These are phyloP conservation scores for Scomber colias DNA, from an alignment of 2,113 vertebrate species.

Conservation along the genomic window DNA sequence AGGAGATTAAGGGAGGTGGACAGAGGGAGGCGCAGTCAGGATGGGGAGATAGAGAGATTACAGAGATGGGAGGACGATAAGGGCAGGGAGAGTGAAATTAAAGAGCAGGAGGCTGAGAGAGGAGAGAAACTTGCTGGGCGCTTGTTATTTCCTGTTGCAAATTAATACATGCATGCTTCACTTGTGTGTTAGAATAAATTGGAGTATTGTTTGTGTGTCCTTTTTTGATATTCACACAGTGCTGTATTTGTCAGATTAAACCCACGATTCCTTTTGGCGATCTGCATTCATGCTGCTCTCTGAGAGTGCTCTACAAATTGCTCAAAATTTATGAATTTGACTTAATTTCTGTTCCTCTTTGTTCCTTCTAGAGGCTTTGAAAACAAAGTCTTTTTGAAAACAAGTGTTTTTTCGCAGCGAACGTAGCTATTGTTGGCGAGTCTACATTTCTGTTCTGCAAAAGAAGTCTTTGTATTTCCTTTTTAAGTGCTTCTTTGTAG, in stretches of 20 bases:
- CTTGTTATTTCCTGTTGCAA: constrained; percentile 14
- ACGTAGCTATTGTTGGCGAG: constrained; percentile 21
- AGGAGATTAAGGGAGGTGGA: constrained; percentile 70
- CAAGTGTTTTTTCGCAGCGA: constrained; percentile 7
- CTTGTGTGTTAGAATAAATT: neutral
- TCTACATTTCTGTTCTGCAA: neutral
- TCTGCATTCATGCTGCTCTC: neutral
- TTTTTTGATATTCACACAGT: neutral
- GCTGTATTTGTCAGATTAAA: neutral
- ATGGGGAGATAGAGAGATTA: constrained; percentile 72
- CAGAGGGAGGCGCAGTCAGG: constrained; percentile 68
- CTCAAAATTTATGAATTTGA: neutral
- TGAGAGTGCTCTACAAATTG: neutral
- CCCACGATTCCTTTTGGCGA: neutral
- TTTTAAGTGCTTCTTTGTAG: constrained; percentile 17
- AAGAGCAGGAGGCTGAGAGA: constrained; percentile 53
- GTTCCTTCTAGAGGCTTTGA: constrained; percentile 1
- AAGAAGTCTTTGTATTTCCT: neutral
- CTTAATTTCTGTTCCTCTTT: neutral
- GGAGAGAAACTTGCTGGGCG: constrained; percentile 25
- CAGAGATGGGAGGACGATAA: constrained; percentile 68
- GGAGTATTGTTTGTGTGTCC: neutral
- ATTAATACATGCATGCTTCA: constrained; percentile 17
- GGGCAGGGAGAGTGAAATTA: constrained; percentile 59
- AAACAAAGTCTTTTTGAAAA: constrained; percentile 13